Evolutionary conservation across 2,888 invertebrate genomes (phyloP).

Genomic region (Euplexia lucipara): DNA sequence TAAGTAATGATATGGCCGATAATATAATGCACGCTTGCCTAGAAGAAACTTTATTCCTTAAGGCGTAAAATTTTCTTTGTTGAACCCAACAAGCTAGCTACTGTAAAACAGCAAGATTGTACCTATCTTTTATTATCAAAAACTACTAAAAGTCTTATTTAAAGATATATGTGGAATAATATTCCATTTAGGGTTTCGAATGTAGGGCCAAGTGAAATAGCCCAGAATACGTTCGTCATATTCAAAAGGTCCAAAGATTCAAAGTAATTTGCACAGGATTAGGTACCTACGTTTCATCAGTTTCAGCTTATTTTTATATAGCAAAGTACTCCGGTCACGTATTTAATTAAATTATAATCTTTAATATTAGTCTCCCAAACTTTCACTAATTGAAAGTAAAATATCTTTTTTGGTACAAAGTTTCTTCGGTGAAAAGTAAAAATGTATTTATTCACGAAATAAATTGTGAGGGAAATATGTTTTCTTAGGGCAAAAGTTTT

Average conservation of each 20-base stretch:
- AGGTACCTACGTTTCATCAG: conserved; percentile 11
- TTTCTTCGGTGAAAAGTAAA: not conserved
- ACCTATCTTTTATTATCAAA: no score
- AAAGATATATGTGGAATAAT: no score
- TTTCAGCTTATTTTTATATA: conserved; percentile 3
- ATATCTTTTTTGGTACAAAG: not conserved
- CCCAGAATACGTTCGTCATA: not conserved
- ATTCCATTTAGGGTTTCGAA: not conserved
- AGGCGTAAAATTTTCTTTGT: no score
- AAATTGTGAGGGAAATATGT: not conserved
- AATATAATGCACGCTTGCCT: no score
- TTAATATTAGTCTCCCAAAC: not conserved
- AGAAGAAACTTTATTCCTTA: no score
- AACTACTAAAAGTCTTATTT: no score
- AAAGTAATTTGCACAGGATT: conserved; percentile 23
- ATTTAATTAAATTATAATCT: conserved; percentile 51
- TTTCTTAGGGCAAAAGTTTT: conserved; percentile 1
- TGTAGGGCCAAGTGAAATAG: not conserved
- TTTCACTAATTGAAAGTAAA: conserved; percentile 43
- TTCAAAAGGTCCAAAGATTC: conserved; percentile 15
- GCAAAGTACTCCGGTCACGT: conserved; percentile 17
- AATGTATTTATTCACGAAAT: not conserved
- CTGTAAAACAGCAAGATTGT: no score
- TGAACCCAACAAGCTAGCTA: no score
- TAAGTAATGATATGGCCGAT: no score